Conservation (phyloP, 2,888 invertebrate genomes). For the Hypselothyrea guttata region DNA sequence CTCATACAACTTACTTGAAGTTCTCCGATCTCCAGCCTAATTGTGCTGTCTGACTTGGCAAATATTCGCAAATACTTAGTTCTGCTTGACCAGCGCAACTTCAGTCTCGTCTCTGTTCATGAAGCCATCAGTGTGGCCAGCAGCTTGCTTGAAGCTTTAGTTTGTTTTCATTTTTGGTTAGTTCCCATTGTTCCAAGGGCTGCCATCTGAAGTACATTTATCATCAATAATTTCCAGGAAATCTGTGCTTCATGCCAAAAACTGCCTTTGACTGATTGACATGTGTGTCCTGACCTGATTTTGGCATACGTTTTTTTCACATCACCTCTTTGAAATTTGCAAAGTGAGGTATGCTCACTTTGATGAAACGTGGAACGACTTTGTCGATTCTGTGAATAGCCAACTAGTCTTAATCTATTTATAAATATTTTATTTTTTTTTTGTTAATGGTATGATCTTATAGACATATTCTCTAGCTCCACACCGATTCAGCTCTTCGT, state of each 20-base stretch:
- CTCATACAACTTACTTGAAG: conserved; percentile 43
- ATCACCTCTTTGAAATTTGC: background rate
- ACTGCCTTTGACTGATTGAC: conserved; percentile 70
- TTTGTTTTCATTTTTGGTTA: conserved; percentile 18
- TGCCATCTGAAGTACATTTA: conserved; percentile 23
- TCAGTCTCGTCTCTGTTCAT: conserved; percentile 38
- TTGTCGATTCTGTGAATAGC: background rate
- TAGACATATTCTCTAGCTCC: too few relatives aligned
- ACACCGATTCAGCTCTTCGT: too few relatives aligned
- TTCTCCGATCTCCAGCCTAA: too few relatives aligned
- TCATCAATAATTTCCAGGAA: conserved; percentile 70
- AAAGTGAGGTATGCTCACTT: too few relatives aligned
- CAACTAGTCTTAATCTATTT: too few relatives aligned
- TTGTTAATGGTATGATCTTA: too few relatives aligned
- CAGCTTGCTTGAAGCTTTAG: conserved; percentile 1
- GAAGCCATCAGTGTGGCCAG: conserved; percentile 45
- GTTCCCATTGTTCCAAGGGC: conserved; percentile 28
- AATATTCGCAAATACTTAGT: conserved; percentile 60
- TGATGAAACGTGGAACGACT: background rate
- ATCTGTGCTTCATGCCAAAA: conserved; percentile 44
- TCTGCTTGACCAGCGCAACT: conserved; percentile 40
- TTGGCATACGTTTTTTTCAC: conserved; percentile 38
- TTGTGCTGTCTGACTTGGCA: conserved; percentile 75
- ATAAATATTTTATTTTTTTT: conserved; percentile 10
- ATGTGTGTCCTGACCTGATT: conserved; percentile 62